Evolutionary conservation across 2,888 invertebrate species (phyloP), one percentile per base, ranked within the genome.

Genomic region (Rapana venosa): DNA sequence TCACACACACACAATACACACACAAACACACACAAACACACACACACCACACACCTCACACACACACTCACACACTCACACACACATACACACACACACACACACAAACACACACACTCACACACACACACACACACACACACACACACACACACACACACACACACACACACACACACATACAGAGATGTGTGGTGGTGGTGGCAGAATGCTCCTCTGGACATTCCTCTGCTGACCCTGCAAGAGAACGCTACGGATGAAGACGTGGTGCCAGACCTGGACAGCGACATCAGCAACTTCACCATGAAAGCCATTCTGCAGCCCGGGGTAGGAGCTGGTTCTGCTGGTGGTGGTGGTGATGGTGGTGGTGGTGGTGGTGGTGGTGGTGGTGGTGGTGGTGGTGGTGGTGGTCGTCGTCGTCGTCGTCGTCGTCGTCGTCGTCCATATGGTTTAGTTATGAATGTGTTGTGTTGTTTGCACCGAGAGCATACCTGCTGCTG

Each of bases 361-460:
- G 77, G 30, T 77, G 77, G 30, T 77, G 77, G 26, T 77, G 77
- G 30, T 77, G 77, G 30, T 77, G 77, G n/a, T 77, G 77, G n/a
- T 77, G 77, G n/a, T 77, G 77, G n/a, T 77, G 77, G n/a, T 77
- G 77, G n/a, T 77, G 77, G n/a, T 77, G 77, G 15, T 84, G 84
- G 36, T 84, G 84, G 36, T 84, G 84, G 36, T 84, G 84, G 36
- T 83, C 20, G 83, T 32, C 20, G 32, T 83, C 20, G 32, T 47
- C 20, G 32, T 83, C 20, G n/a, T 47, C 20, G 32, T 47, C 20
- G 47, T 47, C 20, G 47, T 47, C 20, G 26, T 83, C 20, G 26
- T 83, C 20, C 6, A 22, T 11, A 32, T 83, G 83, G 26, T 83
- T 17, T 8, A 22, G 8, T 8, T 61, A 61, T 61, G 61, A 15